phyloP scores from a whole-genome alignment of 2,888 invertebrate genomes.

The Branchipolynoe longqiensis region DNA sequence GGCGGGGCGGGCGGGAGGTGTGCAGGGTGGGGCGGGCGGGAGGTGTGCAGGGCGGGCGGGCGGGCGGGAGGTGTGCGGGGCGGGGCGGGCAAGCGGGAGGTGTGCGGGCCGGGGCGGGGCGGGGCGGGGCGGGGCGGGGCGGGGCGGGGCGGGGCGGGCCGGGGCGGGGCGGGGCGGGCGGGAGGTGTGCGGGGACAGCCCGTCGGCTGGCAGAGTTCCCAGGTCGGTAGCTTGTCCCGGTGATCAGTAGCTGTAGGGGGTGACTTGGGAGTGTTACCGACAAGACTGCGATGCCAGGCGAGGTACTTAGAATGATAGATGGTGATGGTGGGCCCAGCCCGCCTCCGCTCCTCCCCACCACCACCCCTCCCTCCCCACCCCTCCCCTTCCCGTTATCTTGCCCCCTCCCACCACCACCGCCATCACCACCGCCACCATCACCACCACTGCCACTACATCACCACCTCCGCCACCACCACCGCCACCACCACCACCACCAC shows the following conservation, averaged over 20 bases:
- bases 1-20: too few species aligned
- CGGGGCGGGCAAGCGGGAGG: too few species aligned
- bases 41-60: too few species aligned
- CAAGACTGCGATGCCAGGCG: conserved; percentile 31
- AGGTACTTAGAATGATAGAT: conserved; percentile 56
- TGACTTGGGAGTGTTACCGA: conserved; percentile 49
- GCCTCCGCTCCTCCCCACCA: neutral
- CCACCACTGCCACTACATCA: neutral
- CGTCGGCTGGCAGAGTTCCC: too few species aligned
- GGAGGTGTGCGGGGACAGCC: neutral
- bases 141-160: neutral
- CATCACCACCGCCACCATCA: neutral
- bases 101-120: too few species aligned
- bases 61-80: too few species aligned
- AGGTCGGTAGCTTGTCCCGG: neutral
- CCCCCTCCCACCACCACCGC: neutral
- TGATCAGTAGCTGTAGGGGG: conserved; percentile 33
- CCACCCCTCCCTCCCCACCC: neutral
- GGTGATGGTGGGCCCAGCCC: too few species aligned
- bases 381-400: neutral
- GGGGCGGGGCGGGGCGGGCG: neutral
- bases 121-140: too few species aligned
- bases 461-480: neutral
- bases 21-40: too few species aligned
- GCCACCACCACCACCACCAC: neutral